Conservation (phyloP, 2,888 invertebrate genomes). For the Andrena haemorrhoa region DNA sequence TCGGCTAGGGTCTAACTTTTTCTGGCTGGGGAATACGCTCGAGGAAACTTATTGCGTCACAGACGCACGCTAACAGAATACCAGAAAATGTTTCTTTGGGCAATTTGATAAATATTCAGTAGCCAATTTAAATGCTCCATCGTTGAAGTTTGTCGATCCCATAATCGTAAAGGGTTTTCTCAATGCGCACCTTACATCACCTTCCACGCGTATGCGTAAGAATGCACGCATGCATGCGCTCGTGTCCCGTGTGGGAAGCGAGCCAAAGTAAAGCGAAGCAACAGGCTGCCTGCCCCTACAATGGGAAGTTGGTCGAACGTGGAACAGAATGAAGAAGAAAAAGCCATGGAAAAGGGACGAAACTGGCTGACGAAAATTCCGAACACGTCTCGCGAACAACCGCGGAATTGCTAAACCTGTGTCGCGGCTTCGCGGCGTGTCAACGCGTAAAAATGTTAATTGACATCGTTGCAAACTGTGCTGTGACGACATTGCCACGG, state of each 20-base stretch:
- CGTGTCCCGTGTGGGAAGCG: constrained; percentile 76
- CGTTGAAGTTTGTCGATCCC: too few species aligned
- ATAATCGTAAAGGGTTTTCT: not conserved
- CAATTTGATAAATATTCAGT: too few species aligned
- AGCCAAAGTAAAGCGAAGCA: constrained; percentile 74
- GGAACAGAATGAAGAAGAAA: constrained; percentile 62
- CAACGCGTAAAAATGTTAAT: constrained; percentile 4
- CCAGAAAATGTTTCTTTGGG: not conserved
- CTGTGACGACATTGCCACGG: not conserved
- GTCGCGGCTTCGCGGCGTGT: constrained; percentile 1
- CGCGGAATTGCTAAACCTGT: not conserved
- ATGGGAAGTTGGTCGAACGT: constrained; percentile 70
- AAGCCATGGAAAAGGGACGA: constrained; percentile 17
- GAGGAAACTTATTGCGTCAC: not conserved
- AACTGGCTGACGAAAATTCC: constrained; percentile 29
- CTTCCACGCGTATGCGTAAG: not conserved
- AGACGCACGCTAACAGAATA: too few species aligned
- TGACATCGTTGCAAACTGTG: not conserved
- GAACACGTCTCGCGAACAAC: constrained; percentile 14
- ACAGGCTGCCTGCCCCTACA: constrained; percentile 75
- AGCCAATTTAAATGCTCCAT: too few species aligned
- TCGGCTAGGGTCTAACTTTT: not conserved
- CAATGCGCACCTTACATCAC: constrained; percentile 14
- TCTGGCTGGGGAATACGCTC: not conserved
- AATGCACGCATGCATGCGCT: constrained; percentile 59